A percentile compares a stretch with the other conserved stretches of the same genome.
phyloP scores from a whole-genome alignment of 1,140 invertebrate genomes.

The Drosophila kohkoa region DNA sequence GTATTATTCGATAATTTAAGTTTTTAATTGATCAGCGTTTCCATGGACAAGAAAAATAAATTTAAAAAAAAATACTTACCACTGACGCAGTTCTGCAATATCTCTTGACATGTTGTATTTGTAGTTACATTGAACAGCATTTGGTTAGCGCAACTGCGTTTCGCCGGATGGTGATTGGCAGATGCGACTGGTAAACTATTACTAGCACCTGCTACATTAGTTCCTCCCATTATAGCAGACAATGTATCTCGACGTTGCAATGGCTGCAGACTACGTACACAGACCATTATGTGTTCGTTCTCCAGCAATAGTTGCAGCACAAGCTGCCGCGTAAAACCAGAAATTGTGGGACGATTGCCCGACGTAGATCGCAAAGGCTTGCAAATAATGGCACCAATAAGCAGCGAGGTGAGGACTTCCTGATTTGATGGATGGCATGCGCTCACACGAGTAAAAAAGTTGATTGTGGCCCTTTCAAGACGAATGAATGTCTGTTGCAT shows the following conservation, averaged over 20 bases:
- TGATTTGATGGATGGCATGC: slow-evolving; percentile 94
- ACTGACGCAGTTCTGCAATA: slow-evolving; percentile 81
- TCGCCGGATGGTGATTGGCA: slow-evolving; percentile 82
- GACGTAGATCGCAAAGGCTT: slow-evolving; percentile 56
- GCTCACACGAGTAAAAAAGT: slow-evolving; percentile 91
- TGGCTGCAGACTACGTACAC: slow-evolving; percentile 87
- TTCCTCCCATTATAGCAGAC: slow-evolving; percentile 60
- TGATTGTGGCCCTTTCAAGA: slow-evolving; percentile 90
- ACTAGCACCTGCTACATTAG: slow-evolving; percentile 37
- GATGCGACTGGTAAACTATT: slow-evolving; percentile 66
- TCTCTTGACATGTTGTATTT: slow-evolving; percentile 88
- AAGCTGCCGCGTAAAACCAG: slow-evolving; percentile 94
- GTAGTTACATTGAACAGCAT: slow-evolving; percentile 90
- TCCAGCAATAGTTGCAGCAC: slow-evolving; percentile 94
- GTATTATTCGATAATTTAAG: too few species aligned
- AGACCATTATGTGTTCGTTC: slow-evolving; percentile 92
- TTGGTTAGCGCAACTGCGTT: slow-evolving; percentile 86
- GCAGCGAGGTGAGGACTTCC: slow-evolving; percentile 91
- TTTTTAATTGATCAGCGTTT: too few species aligned
- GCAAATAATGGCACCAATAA: slow-evolving; percentile 85
- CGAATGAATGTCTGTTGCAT: slow-evolving; percentile 87
- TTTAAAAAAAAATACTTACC: slow-evolving; percentile 57
- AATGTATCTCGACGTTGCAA: slow-evolving; percentile 70
- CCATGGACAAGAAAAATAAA: neutral
- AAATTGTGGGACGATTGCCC: slow-evolving; percentile 86